Base-by-base conservation (phyloP, 2,888 invertebrate species). In the Ectemnius continuus region DNA sequence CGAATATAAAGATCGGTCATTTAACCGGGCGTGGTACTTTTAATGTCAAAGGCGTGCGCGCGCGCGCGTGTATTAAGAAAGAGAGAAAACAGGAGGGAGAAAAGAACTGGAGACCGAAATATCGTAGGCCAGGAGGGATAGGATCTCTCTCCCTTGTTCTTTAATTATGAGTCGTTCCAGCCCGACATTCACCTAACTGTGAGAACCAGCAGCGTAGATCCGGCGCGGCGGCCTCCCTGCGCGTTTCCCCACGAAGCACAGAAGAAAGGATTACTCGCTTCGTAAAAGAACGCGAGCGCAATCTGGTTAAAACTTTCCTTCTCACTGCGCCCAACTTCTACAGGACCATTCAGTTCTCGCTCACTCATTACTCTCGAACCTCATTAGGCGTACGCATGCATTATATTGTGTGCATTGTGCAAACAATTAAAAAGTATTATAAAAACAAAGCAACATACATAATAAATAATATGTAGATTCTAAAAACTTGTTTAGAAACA, bases 141-240 rank as follows among this genome's bases (percentile, higher is more conserved):
- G 76, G 72, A 70, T 71, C 70, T 67, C 70, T 67, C 76, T 16
- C 52, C 66, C 68, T 75, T 76, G 82, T 82, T 81, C 83, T 83
- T 83, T 81, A 83, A 83, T 83, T 83, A 81, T 74, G 76, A 63
- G 73, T 71, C 61, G 70, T 73, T 78, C 76, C 73, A 73, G 62
- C 67, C 75, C 79, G 72, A 66, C 81, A 67, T 81, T 83, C 83
- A 73, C 72, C 71, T 81, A 81, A 78, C 83, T 78, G 83, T 80
- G 83, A 81, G 83, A 83, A 83, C 76, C 83, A 83, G 56, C 69
- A 81, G 83, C 83, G 83, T 83, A 83, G 75, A 81, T 83, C 83
- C 83, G 83, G n/a, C n/a, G n/a, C n/a, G n/a, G n/a, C n/a, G n/a
- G 84, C 75, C 81, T 69, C 66, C 57, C 62, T 52, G 5, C 60